Evolutionary conservation across 2,888 invertebrate species (phyloP), one percentile per base, ranked within the genome.

Genomic region (Hydrotaea cyrtoneurina): DNA sequence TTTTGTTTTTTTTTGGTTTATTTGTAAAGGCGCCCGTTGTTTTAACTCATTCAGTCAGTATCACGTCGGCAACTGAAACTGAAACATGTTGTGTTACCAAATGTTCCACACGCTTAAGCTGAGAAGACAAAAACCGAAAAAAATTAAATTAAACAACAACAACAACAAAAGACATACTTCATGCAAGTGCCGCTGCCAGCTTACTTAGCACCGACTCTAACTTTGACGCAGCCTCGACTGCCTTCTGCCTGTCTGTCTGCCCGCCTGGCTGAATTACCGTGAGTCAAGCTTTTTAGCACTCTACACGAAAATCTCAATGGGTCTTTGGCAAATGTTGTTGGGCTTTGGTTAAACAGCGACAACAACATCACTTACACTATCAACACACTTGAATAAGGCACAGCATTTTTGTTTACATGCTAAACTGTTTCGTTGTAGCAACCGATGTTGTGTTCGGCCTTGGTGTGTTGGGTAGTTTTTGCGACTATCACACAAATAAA

Each of bases 41-140:
- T 88, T 90, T 85, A 82, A 82, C 85, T 85, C 89, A 88, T 88
- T 89, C 91, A 90, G 89, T 91, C 92, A 91, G 89, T 92, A 91
- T 90, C 92, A 89, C 91, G 91, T 89, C 90, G 90, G 91, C 89
- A 90, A 91, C 91, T 91, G 88, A 91, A 91, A 90, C 77, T 74
- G 50, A 78, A 77, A 74, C 46, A 75, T 80, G 78, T 74, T 84
- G 79, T 82, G 79, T 84, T 84, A 80, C 78, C 81, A 85, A 85
- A 80, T 80, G 82, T 82, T 80, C 78, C 80, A 74, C 80, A 74
- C 71, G 82, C 85, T 82, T 82, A 59, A 53, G 50, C 84, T 82
- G 76, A 79, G 77, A 73, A 79, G 79, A 43, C 81, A 78, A 66
- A 66, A 64, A 36, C 64, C 66, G 66, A 66, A 66, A 59, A 31